phyloP scores from a whole-genome alignment of 2,797 vertebrate genomes.

The Argyrosomus regius region DNA sequence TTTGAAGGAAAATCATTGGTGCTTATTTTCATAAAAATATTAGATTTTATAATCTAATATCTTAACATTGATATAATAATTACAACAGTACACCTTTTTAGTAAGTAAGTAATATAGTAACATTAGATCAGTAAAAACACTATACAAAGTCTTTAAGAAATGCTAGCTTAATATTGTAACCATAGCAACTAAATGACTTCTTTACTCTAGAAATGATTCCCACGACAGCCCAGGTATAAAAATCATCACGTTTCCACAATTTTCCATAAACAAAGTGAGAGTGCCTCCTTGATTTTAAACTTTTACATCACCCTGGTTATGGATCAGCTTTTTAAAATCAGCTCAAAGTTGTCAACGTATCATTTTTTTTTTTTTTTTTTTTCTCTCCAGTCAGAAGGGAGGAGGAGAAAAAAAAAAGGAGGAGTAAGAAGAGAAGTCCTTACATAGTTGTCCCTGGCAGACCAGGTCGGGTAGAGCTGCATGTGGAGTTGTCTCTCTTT shows the following conservation, averaged over 20 bases:
- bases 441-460: constrained; percentile 98
- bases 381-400: background rate
- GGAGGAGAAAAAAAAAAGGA: background rate
- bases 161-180: background rate
- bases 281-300: background rate
- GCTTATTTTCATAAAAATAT: background rate
- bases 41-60: background rate
- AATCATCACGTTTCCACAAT: constrained; percentile 15
- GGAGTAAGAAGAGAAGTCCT: constrained; percentile 74
- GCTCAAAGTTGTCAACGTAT: background rate
- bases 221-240: constrained; percentile 20
- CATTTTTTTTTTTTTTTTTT: background rate
- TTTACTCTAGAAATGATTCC: constrained; percentile 25
- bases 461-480: constrained; percentile 99
- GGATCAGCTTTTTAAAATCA: background rate
- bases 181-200: constrained; percentile 39
- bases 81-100: background rate
- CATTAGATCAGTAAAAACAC: background rate
- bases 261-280: constrained; percentile 26
- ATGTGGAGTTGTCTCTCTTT: constrained; percentile 99
- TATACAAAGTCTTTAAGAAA: background rate
- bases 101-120: background rate
- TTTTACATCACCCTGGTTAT: constrained; percentile 9
- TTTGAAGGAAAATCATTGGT: background rate
- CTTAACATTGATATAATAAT: background rate